Evolutionary conservation across 2,797 vertebrate species (phyloP).

Genomic region (Arctocebus calabarensis): DNA sequence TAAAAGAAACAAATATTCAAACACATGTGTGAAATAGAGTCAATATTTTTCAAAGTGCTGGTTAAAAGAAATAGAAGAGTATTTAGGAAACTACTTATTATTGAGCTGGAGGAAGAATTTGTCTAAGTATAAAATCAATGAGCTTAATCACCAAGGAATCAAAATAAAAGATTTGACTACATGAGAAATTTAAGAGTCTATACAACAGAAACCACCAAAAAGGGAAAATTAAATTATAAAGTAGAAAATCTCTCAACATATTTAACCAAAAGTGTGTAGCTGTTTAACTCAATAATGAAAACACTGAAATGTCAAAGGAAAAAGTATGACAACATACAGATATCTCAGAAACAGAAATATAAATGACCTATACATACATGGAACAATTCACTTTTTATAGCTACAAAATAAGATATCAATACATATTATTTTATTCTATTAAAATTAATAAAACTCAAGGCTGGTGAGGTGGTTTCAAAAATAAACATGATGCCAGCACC

Average conservation of each 20-base stretch:
- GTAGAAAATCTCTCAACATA: constrained; percentile 40
- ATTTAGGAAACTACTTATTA: constrained; percentile 45
- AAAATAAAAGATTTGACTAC: constrained; percentile 53
- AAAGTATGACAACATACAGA: constrained; percentile 22
- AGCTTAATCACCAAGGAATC: constrained; percentile 55
- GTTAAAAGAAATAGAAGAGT: constrained; percentile 51
- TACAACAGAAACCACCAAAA: constrained; percentile 61
- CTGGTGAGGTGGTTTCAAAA: constrained; percentile 33
- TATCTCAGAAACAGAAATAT: constrained; percentile 31
- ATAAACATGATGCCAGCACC: neutral
- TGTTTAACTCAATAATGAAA: constrained; percentile 67
- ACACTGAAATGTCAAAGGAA: constrained; percentile 15
- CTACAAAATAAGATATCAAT: neutral
- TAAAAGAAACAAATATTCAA: constrained; percentile 54
- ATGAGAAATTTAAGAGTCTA: constrained; percentile 47
- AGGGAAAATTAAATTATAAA: constrained; percentile 67
- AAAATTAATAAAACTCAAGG: constrained; percentile 1
- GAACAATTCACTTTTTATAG: neutral
- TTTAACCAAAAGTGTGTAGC: constrained; percentile 42
- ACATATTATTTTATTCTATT: neutral
- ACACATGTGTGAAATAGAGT: neutral
- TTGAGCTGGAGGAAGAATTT: constrained; percentile 47
- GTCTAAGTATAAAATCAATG: constrained; percentile 57
- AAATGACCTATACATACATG: neutral
- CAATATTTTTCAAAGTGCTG: constrained; percentile 35